Percentiles rank a stretch among this genome's conserved stretches.
Conservation (phyloP, 2,797 vertebrate genomes). For the Amblyopsis hoosieri region DNA sequence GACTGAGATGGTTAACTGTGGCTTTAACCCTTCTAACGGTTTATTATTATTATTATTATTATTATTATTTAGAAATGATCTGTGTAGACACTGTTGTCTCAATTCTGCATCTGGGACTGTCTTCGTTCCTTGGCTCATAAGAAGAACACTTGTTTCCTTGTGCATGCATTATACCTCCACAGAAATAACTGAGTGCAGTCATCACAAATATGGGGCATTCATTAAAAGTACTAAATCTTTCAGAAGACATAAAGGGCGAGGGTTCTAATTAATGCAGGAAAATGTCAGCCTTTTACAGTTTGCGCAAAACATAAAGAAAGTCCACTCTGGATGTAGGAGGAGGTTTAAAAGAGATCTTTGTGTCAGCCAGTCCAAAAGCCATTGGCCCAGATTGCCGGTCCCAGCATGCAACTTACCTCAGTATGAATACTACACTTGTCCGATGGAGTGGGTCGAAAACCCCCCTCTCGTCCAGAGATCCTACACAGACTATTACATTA, state of each 20-base stretch:
- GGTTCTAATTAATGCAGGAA: constrained; percentile 77
- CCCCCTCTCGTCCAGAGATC: constrained; percentile 63
- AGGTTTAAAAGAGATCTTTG: constrained; percentile 94
- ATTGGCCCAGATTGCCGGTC: constrained; percentile 82
- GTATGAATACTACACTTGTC: constrained; percentile 84
- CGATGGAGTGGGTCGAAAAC: constrained; percentile 73
- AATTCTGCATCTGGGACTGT: constrained; percentile 8
- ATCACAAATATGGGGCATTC: constrained; percentile 60
- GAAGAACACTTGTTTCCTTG: constrained; percentile 31
- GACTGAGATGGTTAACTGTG: constrained; percentile 37
- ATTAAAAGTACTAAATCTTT: constrained; percentile 71
- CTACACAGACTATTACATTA: constrained; percentile 68
- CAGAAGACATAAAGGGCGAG: constrained; percentile 63
- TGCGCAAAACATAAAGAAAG: constrained; percentile 75
- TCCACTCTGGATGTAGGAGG: constrained; percentile 86
- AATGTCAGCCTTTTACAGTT: constrained; percentile 77
- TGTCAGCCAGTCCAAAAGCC: constrained; percentile 79
- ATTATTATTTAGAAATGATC: constrained; percentile 26
- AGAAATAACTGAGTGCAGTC: constrained; percentile 65
- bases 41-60: constrained; percentile 4
- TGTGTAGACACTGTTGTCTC: constrained; percentile 24
- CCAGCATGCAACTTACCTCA: constrained; percentile 82
- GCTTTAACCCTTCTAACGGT: constrained; percentile 51
- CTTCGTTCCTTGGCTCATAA: constrained; percentile 22
- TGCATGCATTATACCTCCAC: constrained; percentile 61